A percentile compares a stretch with the other conserved stretches of the same genome.
Evolutionary conservation across 2,888 invertebrate genomes (phyloP).

Genomic region (Papilio elwesi): DNA sequence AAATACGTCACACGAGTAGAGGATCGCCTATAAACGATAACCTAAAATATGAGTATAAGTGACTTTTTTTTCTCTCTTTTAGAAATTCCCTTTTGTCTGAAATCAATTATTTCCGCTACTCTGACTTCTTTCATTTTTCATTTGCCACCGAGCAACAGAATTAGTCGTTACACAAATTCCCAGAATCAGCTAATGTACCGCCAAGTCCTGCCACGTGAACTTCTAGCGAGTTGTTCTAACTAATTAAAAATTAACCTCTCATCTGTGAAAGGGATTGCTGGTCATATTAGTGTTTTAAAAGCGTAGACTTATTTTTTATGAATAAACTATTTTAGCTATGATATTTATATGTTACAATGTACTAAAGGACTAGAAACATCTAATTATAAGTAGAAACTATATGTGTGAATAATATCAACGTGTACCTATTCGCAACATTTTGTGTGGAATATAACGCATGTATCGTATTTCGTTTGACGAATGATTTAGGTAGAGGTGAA

Average conservation of each 20-base stretch:
- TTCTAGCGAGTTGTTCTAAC: not conserved
- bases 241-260: not conserved
- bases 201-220: not conserved
- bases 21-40: too few species aligned
- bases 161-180: not conserved
- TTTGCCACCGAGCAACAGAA: not conserved
- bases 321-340: not conserved
- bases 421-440: too few species aligned
- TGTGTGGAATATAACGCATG: not conserved
- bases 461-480: conserved; percentile 13
- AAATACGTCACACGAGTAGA: too few species aligned
- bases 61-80: too few species aligned
- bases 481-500: conserved; percentile 3
- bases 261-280: not conserved
- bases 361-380: too few species aligned
- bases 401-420: too few species aligned
- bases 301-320: not conserved
- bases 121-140: not conserved
- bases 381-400: too few species aligned
- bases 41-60: too few species aligned
- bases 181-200: not conserved
- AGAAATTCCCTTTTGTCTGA: too few species aligned
- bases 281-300: not conserved
- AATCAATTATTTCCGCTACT: not conserved
- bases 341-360: too few species aligned